Evolutionary conservation across 2,888 invertebrate genomes (phyloP).

Genomic region (Didymodactylos carnosus): DNA sequence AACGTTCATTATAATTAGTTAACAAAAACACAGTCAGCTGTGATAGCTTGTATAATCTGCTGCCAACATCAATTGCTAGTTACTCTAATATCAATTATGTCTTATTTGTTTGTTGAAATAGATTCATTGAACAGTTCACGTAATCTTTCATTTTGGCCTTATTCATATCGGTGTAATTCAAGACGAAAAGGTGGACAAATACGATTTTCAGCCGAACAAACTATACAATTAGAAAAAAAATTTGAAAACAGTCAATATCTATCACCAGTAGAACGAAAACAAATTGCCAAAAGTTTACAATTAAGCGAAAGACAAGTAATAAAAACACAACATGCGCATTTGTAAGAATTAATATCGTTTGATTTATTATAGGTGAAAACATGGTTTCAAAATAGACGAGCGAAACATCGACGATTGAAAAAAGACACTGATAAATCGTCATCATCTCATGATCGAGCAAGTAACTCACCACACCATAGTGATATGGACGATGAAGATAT

Average conservation of each 20-base stretch:
- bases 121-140: no score
- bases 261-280: constrained; percentile 56
- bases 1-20: no score
- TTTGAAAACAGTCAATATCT: constrained; percentile 60
- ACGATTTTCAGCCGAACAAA: constrained; percentile 58
- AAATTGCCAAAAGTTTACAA: constrained; percentile 50
- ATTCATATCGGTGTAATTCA: background rate
- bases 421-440: background rate
- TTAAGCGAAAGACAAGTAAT: constrained; percentile 60
- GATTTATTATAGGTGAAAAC: constrained; percentile 21
- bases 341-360: no score
- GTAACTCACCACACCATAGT: constrained; percentile 15
- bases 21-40: no score
- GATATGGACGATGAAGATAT: constrained; percentile 19
- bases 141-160: background rate
- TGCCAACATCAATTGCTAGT: no score
- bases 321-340: no score
- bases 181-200: constrained; percentile 67
- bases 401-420: constrained; percentile 45
- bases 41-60: no score
- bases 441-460: background rate
- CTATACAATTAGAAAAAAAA: constrained; percentile 53
- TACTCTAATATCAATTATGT: no score
- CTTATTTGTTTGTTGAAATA: no score
- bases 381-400: constrained; percentile 35